Percentiles rank a stretch among this genome's conserved stretches.
These are phyloP conservation scores for Polydrusus tereticollis DNA, from an alignment of 2,888 invertebrate genomes.

Conservation along the genomic window DNA sequence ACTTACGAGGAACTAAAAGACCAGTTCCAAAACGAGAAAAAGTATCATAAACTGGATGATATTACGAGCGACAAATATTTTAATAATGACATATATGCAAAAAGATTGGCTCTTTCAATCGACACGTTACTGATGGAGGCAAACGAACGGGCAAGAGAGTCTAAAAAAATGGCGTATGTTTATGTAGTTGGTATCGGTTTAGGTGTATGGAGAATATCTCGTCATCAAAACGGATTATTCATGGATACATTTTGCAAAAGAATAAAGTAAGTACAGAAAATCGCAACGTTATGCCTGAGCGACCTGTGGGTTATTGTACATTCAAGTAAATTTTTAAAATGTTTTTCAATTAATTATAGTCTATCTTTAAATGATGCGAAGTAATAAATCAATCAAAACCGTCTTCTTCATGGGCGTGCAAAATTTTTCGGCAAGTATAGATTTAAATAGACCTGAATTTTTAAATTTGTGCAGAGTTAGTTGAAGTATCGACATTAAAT, in stretches of 20 bases:
- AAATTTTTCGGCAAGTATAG: too few relatives aligned
- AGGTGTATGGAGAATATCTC: slow-evolving; percentile 76
- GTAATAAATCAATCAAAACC: too few relatives aligned
- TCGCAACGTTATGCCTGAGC: too few relatives aligned
- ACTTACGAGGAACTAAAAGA: slow-evolving; percentile 46
- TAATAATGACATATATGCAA: slow-evolving; percentile 46
- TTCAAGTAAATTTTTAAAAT: too few relatives aligned
- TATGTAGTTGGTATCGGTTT: slow-evolving; percentile 78
- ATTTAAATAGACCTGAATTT: too few relatives aligned
- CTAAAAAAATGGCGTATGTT: slow-evolving; percentile 71
- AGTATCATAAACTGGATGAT: slow-evolving; percentile 49
- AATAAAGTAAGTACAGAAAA: slow-evolving; percentile 68
- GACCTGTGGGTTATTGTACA: too few relatives aligned
- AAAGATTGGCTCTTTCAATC: slow-evolving; percentile 69
- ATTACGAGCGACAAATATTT: slow-evolving; percentile 49
- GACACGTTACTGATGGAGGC: slow-evolving; percentile 76
- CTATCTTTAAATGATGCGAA: too few relatives aligned
- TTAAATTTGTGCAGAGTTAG: too few relatives aligned
- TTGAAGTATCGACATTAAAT: too few relatives aligned
- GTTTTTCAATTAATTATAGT: too few relatives aligned
- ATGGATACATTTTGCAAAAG: slow-evolving; percentile 75
- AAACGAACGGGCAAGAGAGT: slow-evolving; percentile 70
- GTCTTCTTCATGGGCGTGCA: too few relatives aligned
- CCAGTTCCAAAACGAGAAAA: slow-evolving; percentile 30
- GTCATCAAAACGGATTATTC: slow-evolving; percentile 75